Evolutionary conservation across 2,888 invertebrate genomes (phyloP).

Genomic region (Choreutis nemorana): DNA sequence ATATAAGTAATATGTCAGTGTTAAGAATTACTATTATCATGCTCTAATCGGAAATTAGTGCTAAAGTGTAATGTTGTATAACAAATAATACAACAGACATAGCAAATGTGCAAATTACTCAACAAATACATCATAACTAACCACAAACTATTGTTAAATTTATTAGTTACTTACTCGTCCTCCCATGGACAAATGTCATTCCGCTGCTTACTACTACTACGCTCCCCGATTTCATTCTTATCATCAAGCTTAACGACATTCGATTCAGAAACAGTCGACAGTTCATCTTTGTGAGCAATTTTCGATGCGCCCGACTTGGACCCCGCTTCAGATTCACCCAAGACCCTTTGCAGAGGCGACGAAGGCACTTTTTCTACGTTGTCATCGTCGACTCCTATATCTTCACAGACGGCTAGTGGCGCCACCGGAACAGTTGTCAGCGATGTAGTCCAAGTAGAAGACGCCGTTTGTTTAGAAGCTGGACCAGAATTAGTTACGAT

Average conservation of each 20-base stretch:
- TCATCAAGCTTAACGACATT: conserved; percentile 53
- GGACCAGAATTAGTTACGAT: conserved; percentile 7
- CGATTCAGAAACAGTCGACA: conserved; percentile 47
- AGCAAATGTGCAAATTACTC: no score
- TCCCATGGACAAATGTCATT: conserved; percentile 95
- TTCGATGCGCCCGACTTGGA: conserved; percentile 39
- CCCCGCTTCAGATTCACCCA: conserved; percentile 31
- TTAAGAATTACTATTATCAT: no score
- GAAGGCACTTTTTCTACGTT: conserved; percentile 63
- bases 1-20: no score
- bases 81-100: no score
- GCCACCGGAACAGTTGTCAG: conserved; percentile 56
- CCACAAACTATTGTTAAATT: no score
- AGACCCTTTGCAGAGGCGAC: conserved; percentile 33
- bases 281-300: conserved; percentile 50
- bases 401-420: conserved; percentile 74
- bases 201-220: conserved; percentile 66
- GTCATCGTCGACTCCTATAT: conserved; percentile 74
- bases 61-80: no score
- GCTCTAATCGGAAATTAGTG: no score
- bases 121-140: no score
- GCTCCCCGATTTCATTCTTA: conserved; percentile 40
- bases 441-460: conserved; percentile 6
- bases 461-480: conserved; percentile 7
- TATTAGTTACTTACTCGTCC: conserved; percentile 95